Evolutionary conservation across 2,113 vertebrate species (phyloP).

Genomic region (Corvus hawaiiensis): DNA sequence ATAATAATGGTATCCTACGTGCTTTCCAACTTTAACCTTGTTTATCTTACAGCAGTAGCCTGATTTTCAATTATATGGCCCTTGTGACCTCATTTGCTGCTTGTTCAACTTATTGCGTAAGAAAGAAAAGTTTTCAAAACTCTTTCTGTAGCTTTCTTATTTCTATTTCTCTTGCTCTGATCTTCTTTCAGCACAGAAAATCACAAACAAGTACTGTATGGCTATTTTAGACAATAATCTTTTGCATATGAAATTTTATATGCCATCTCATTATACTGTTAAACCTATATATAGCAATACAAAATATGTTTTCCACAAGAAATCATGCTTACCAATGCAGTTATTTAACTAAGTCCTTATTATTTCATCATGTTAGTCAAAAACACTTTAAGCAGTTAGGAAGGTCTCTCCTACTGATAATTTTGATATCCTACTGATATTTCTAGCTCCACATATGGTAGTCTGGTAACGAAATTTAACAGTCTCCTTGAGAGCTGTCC

Average conservation of each 20-base stretch:
- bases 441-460: neutral
- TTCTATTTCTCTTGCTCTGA: neutral
- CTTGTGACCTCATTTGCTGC: neutral
- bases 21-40: constrained; percentile 29
- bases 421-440: neutral
- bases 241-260: neutral
- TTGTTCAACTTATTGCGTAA: neutral
- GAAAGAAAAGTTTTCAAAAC: neutral
- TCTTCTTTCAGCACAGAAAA: neutral
- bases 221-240: neutral
- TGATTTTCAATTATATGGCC: neutral
- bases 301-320: neutral
- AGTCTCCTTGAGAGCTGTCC: neutral
- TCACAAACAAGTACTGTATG: neutral
- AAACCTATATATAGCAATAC: neutral
- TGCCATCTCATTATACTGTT: neutral
- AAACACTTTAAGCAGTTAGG: neutral
- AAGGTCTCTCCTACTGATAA: neutral
- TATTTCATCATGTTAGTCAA: neutral
- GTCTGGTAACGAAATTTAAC: neutral
- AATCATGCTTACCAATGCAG: neutral
- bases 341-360: neutral
- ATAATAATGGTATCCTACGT: neutral
- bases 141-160: neutral
- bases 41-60: neutral